Evolutionary conservation across 1,140 invertebrate genomes (phyloP).

Genomic region (Brachionus manjavacas): DNA sequence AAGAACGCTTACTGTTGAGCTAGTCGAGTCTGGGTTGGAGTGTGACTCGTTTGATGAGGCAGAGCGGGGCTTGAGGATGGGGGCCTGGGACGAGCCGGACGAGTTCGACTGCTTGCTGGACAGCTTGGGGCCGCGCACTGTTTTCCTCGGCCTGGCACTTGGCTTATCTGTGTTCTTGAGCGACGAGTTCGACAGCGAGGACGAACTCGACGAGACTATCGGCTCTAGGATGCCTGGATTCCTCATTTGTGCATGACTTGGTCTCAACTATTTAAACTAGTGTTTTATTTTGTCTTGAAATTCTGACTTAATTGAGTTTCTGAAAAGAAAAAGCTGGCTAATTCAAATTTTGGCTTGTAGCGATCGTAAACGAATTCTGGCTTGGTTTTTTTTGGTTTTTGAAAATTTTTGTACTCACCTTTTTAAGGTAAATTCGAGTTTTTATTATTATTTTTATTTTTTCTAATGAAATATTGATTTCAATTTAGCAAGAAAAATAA

Average conservation of each 20-base stretch:
- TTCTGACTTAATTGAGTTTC: background rate
- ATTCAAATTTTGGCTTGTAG: background rate
- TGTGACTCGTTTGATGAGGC: background rate
- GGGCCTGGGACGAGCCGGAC: background rate
- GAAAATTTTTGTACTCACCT: background rate
- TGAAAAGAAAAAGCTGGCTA: background rate
- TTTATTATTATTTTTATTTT: background rate
- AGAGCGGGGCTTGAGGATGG: conserved; percentile 2
- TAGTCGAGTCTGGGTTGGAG: background rate
- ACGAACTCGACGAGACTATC: background rate
- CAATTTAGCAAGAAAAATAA: background rate
- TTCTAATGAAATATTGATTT: background rate
- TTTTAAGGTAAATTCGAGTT: background rate
- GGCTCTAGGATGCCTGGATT: background rate
- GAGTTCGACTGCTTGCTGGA: background rate
- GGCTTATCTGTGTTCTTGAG: background rate
- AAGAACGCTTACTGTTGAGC: conserved; percentile 1
- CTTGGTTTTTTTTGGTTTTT: background rate
- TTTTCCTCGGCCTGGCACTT: background rate
- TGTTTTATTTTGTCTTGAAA: too few relatives aligned
- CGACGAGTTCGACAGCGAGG: background rate
- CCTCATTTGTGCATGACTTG: background rate
- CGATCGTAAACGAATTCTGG: background rate
- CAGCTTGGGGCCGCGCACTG: background rate
- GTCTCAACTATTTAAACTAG: background rate